Conservation (phyloP, 2,888 invertebrate genomes). For the Sphaerophoria taeniata region DNA sequence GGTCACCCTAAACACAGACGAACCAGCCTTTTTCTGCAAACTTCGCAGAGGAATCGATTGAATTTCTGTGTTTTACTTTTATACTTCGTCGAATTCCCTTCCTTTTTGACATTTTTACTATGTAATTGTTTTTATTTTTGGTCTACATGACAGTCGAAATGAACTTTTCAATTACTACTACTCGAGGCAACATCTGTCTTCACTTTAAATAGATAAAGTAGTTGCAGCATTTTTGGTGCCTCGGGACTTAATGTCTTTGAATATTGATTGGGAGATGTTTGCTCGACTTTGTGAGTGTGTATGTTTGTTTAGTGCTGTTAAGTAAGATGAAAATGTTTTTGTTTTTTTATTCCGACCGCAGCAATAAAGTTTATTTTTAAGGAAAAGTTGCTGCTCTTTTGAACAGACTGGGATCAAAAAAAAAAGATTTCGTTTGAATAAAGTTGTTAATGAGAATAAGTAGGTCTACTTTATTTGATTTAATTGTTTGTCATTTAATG, state of each 20-base stretch:
- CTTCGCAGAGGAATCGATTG: not conserved
- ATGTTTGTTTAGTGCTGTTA: not conserved
- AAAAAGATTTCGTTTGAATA: no score
- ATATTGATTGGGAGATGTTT: conserved; percentile 50
- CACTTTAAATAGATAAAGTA: conserved; percentile 37
- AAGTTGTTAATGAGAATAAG: no score
- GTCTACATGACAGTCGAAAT: conserved; percentile 11
- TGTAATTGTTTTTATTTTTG: conserved; percentile 46
- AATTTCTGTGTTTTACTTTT: not conserved
- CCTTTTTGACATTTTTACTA: not conserved
- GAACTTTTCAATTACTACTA: conserved; percentile 23
- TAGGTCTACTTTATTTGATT: no score
- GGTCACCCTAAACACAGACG: no score
- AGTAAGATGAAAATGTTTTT: conserved; percentile 12
- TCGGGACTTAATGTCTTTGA: conserved; percentile 51
- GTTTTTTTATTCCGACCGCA: conserved; percentile 27
- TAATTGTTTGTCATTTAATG: no score
- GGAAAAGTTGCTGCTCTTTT: conserved; percentile 16
- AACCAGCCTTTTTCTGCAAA: not conserved
- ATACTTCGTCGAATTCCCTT: not conserved
- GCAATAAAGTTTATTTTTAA: conserved; percentile 42
- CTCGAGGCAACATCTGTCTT: conserved; percentile 45
- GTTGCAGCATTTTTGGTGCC: conserved; percentile 52
- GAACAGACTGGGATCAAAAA: no score
- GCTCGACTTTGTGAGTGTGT: conserved; percentile 5